These are phyloP conservation scores for Ranitomeya imitator DNA, from an alignment of 2,113 vertebrate genomes.

Conservation along the genomic window DNA sequence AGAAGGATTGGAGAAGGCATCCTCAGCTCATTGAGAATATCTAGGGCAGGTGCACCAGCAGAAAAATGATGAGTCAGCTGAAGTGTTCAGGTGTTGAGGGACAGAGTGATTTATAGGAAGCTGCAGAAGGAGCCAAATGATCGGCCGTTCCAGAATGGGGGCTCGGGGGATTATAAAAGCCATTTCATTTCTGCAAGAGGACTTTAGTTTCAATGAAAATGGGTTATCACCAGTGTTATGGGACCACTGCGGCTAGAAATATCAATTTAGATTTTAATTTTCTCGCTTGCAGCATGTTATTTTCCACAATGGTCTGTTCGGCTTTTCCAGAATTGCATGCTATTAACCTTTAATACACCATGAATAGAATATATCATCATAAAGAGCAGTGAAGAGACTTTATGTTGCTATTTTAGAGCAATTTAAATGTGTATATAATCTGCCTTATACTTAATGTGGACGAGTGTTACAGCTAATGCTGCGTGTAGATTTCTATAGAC, in stretches of 20 bases:
- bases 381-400: background rate
- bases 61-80: slow-evolving; percentile 51
- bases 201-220: slow-evolving; percentile 22
- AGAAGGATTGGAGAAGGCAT: background rate
- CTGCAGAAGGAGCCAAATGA: background rate
- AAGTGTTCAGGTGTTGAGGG: slow-evolving; percentile 42
- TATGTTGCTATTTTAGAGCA: background rate
- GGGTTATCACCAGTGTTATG: slow-evolving; percentile 39
- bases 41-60: slow-evolving; percentile 33
- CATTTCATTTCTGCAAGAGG: slow-evolving; percentile 44
- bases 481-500: no score
- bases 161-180: slow-evolving; percentile 32
- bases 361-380: background rate
- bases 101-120: slow-evolving; percentile 32
- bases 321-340: background rate
- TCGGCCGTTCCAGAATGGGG: background rate
- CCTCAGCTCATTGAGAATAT: slow-evolving; percentile 20
- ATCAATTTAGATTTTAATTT: slow-evolving; percentile 36
- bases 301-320: background rate
- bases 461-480: no score
- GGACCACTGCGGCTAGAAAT: slow-evolving; percentile 1
- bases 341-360: background rate
- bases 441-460: background rate
- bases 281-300: background rate
- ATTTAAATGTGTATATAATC: background rate